Percentiles rank a stretch among this genome's conserved stretches.
Conservation (phyloP, 2,797 vertebrate genomes). For the Syndactyla subalaris region DNA sequence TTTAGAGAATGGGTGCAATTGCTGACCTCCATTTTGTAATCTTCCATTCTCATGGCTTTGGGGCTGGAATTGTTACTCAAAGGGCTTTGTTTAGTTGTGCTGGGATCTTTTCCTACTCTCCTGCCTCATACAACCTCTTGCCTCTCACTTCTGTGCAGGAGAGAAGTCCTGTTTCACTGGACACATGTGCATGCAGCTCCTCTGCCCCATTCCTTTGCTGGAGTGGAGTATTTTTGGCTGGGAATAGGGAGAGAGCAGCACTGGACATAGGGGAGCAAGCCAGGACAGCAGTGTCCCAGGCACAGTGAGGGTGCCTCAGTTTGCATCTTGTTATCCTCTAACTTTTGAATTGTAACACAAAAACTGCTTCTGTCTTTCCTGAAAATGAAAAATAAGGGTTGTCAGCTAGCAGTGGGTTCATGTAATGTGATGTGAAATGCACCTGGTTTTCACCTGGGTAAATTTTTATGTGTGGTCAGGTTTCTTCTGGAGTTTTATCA, state of each 20-base stretch:
- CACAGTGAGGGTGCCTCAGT: background rate
- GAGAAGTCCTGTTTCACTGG: background rate
- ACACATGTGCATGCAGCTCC: accelerated
- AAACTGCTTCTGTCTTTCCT: background rate
- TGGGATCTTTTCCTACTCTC: background rate
- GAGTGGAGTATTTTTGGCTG: background rate
- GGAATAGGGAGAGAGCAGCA: background rate
- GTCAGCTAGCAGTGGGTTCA: background rate
- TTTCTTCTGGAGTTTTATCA: background rate
- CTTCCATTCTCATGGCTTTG: background rate
- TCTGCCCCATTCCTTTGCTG: background rate
- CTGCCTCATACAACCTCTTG: background rate
- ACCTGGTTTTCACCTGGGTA: background rate
- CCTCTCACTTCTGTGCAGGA: background rate
- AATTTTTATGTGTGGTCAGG: background rate
- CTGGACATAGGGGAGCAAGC: background rate
- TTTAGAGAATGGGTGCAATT: background rate
- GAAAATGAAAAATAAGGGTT: background rate
- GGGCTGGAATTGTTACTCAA: background rate
- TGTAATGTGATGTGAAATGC: background rate
- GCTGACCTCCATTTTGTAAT: background rate
- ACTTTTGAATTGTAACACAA: background rate
- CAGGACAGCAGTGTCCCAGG: background rate
- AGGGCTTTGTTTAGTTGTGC: background rate
- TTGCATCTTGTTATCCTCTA: background rate